A percentile compares a stretch with the other conserved stretches of the same genome.
Conservation (phyloP, 2,797 vertebrate genomes). For the Mormyrops boulengeri region DNA sequence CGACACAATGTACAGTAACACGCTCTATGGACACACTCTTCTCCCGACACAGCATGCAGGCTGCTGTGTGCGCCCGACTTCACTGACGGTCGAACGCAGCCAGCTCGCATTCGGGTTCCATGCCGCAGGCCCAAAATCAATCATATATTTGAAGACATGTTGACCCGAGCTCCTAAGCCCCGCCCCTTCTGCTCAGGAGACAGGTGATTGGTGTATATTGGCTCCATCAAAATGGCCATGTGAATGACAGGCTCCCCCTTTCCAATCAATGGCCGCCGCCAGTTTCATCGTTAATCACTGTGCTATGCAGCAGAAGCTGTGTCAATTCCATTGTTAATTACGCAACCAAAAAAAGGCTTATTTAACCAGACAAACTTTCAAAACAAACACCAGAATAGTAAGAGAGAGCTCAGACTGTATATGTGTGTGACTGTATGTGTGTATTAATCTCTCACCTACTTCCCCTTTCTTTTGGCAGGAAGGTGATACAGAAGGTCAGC, state of each 20-base stretch:
- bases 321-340: neutral
- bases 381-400: neutral
- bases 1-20: neutral
- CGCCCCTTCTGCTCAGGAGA: neutral
- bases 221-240: neutral
- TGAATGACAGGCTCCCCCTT: neutral
- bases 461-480: neutral
- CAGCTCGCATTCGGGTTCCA: neutral
- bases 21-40: neutral
- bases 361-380: neutral
- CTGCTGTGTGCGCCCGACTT: neutral
- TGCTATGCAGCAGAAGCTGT: neutral
- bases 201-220: neutral
- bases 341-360: neutral
- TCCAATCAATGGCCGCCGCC: neutral
- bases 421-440: conserved; percentile 17
- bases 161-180: neutral
- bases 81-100: neutral
- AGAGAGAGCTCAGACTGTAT: neutral
- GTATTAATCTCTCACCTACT: neutral
- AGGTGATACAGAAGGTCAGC: neutral
- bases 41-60: neutral
- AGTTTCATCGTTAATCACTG: neutral
- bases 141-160: neutral
- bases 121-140: neutral